Evolutionary conservation across 2,888 invertebrate genomes (phyloP).

Genomic region (Luperina testacea): DNA sequence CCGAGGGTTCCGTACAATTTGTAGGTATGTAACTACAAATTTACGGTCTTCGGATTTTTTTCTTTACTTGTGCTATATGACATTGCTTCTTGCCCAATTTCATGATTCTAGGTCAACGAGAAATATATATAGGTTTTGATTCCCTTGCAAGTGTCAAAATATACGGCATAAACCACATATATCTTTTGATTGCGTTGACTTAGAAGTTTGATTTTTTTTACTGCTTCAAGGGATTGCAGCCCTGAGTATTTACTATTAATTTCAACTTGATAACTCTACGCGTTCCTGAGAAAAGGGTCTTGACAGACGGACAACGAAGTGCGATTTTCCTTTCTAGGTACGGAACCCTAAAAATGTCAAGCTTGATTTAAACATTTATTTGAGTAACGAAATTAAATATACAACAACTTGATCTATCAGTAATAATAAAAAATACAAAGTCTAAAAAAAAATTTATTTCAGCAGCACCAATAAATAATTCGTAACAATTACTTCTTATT

Average conservation of each 20-base stretch:
- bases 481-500: constrained; percentile 48
- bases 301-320: not conserved
- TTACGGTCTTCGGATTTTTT: too few species aligned
- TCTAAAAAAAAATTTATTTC: constrained; percentile 32
- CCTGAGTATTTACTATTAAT: not conserved
- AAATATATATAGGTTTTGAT: too few species aligned
- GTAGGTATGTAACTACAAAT: too few species aligned
- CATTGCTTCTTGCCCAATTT: too few species aligned
- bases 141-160: not conserved
- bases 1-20: too few species aligned
- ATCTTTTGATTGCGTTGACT: not conserved
- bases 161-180: not conserved
- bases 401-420: not conserved
- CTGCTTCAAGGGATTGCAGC: not conserved
- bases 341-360: too few species aligned
- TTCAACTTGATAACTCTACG: not conserved
- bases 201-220: not conserved
- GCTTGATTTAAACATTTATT: too few species aligned
- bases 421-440: not conserved
- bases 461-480: constrained; percentile 3
- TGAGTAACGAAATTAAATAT: too few species aligned
- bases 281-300: not conserved
- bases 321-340: not conserved
- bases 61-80: too few species aligned
- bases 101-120: too few species aligned